phyloP scores from a whole-genome alignment of 2,797 vertebrate species.

The Phoxinus dragarum region DNA sequence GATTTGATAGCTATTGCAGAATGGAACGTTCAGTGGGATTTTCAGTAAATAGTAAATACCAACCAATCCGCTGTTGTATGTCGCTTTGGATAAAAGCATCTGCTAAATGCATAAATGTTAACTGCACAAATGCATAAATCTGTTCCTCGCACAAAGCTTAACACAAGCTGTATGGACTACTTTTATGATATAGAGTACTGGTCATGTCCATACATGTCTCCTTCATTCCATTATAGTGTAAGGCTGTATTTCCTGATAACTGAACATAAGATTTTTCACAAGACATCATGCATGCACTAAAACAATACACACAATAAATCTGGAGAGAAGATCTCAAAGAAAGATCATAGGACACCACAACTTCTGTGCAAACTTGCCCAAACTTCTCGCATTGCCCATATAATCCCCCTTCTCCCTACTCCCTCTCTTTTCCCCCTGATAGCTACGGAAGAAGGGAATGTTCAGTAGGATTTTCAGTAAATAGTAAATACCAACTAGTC shows the following conservation, averaged over 20 bases:
- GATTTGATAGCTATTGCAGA: background rate
- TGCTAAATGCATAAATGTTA: background rate
- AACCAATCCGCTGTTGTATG: background rate
- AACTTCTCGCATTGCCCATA: background rate
- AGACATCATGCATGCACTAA: background rate
- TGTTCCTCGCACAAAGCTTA: background rate
- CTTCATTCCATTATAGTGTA: background rate
- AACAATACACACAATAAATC: background rate
- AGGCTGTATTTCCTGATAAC: background rate
- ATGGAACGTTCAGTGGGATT: background rate
- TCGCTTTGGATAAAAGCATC: background rate
- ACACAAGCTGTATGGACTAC: background rate
- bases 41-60: background rate
- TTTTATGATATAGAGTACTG: background rate
- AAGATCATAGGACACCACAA: background rate
- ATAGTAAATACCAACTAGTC: too few relatives aligned
- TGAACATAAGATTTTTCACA: background rate
- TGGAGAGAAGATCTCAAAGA: background rate
- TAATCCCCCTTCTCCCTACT: background rate
- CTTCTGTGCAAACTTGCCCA: background rate
- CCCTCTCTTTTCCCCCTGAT: background rate
- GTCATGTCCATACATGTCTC: slow-evolving; percentile 11
- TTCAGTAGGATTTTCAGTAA: background rate
- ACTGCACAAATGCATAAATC: background rate
- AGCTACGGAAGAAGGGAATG: background rate